phyloP scores from a whole-genome alignment of 2,113 vertebrate species.

The Anoplopoma fimbria region DNA sequence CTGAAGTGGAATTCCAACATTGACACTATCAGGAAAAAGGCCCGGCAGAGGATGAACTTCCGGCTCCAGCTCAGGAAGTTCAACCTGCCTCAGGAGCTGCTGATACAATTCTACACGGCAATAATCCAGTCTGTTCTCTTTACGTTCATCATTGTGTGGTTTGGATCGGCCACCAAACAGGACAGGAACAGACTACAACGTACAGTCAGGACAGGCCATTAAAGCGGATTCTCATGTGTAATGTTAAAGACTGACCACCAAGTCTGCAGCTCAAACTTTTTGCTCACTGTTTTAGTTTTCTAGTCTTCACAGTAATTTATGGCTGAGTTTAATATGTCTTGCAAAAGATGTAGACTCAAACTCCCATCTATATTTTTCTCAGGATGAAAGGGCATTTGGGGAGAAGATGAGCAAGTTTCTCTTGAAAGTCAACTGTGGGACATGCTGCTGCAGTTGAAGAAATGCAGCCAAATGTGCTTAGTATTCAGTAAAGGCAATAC shows the following conservation, averaged over 20 bases:
- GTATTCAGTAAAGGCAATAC: not conserved
- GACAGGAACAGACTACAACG: too few relatives aligned
- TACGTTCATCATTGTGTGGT: too few relatives aligned
- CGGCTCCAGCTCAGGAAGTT: too few relatives aligned
- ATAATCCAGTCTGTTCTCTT: too few relatives aligned
- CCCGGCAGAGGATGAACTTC: too few relatives aligned
- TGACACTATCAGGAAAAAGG: too few relatives aligned
- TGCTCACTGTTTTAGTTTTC: not conserved
- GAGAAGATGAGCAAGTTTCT: not conserved
- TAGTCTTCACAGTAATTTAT: not conserved
- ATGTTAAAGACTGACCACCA: not conserved
- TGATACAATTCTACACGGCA: too few relatives aligned
- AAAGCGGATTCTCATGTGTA: too few relatives aligned
- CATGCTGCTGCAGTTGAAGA: not conserved
- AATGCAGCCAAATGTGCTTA: slow-evolving; percentile 4
- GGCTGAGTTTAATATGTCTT: not conserved
- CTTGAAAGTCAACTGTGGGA: slow-evolving; percentile 5
- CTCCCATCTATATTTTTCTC: not conserved
- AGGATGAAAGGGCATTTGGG: not conserved
- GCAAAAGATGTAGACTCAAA: slow-evolving; percentile 1
- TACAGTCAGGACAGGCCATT: too few relatives aligned
- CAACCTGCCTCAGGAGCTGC: too few relatives aligned
- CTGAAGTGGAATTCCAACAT: too few relatives aligned
- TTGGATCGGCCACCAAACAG: too few relatives aligned
- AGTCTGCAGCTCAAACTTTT: not conserved